phyloP scores from a whole-genome alignment of 2,797 vertebrate genomes.

The Periophthalmus magnuspinnatus region DNA sequence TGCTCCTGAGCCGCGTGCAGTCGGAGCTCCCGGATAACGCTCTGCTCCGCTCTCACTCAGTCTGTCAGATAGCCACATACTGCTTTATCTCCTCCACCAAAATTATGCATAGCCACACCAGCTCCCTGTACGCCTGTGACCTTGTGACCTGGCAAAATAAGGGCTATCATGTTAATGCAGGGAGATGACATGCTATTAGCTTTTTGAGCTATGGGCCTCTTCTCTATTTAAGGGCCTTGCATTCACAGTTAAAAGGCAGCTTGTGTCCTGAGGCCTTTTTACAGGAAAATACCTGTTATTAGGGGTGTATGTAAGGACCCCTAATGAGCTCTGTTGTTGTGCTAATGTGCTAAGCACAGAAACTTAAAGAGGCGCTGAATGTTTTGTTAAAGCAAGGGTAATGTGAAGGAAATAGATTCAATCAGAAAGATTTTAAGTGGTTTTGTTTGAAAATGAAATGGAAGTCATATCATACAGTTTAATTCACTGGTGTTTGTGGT shows the following conservation, averaged over 20 bases:
- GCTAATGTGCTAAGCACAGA: conserved; percentile 50
- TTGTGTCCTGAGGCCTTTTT: conserved; percentile 73
- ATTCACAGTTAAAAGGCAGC: conserved; percentile 68
- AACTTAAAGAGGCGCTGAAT: conserved; percentile 53
- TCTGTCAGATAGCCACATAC: conserved; percentile 55
- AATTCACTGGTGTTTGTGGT: background rate
- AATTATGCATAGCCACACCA: conserved; percentile 55
- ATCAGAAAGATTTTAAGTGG: conserved; percentile 18
- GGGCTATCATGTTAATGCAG: conserved; percentile 82
- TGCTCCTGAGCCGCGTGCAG: conserved; percentile 18
- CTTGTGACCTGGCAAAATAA: conserved; percentile 59
- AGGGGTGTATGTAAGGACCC: conserved; percentile 57
- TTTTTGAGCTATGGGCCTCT: conserved; percentile 82
- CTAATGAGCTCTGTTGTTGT: conserved; percentile 72
- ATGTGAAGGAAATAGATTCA: conserved; percentile 65
- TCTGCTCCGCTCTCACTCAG: conserved; percentile 30
- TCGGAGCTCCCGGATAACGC: conserved; percentile 40
- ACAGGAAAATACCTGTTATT: conserved; percentile 76
- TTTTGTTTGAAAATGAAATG: conserved; percentile 7
- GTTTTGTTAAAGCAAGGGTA: conserved; percentile 50
- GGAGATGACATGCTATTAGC: conserved; percentile 87
- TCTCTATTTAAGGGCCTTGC: conserved; percentile 55
- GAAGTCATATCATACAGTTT: background rate
- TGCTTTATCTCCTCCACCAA: conserved; percentile 62
- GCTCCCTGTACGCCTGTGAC: conserved; percentile 49